phyloP scores from a whole-genome alignment of 2,888 invertebrate genomes.

The Laothoe populi region DNA sequence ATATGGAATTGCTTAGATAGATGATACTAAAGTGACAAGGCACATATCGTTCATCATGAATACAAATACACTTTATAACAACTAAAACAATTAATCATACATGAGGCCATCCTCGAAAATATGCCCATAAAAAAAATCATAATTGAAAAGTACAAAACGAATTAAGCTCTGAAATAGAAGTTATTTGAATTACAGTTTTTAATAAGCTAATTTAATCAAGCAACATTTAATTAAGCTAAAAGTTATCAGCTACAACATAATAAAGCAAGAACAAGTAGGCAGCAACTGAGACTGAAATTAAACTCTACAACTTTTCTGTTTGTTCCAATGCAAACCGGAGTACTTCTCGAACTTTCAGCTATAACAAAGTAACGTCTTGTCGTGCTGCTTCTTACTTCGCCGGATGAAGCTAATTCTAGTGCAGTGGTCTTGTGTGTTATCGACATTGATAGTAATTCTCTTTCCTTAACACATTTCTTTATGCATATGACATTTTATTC shows the following conservation, averaged over 20 bases:
- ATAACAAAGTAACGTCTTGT: constrained; percentile 53
- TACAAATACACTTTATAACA: background rate
- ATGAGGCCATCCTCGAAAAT: background rate
- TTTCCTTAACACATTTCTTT: too few relatives aligned
- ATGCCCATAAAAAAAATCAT: background rate
- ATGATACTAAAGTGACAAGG: constrained; percentile 2
- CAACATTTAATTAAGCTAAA: constrained; percentile 15
- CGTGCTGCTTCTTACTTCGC: background rate
- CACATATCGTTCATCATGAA: constrained; percentile 8
- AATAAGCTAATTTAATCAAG: constrained; percentile 15
- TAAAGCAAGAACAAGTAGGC: constrained; percentile 14
- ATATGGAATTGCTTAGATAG: background rate
- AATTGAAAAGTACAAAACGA: background rate
- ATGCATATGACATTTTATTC: too few relatives aligned
- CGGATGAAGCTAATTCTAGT: background rate
- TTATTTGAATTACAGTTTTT: background rate
- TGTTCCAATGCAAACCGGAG: constrained; percentile 44
- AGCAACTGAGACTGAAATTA: constrained; percentile 20
- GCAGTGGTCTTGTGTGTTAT: background rate
- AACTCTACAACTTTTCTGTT: constrained; percentile 36
- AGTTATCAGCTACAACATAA: constrained; percentile 22
- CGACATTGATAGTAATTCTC: too few relatives aligned
- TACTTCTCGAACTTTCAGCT: constrained; percentile 39
- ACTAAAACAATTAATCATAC: constrained; percentile 17
- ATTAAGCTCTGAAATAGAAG: background rate